phyloP scores from a whole-genome alignment of 2,113 vertebrate genomes.

The Accipiter cooperii region DNA sequence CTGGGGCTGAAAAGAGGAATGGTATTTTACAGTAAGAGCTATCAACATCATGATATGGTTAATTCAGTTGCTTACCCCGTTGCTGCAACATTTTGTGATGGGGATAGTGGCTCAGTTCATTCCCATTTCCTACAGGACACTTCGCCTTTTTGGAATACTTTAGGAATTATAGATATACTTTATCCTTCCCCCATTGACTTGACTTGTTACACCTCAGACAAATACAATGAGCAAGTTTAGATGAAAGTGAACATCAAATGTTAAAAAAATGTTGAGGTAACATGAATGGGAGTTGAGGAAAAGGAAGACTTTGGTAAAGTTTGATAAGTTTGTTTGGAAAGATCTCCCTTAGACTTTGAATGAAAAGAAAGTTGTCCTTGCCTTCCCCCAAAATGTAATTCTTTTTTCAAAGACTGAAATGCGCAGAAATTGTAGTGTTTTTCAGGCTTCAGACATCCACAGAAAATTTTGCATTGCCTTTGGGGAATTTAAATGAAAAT shows the following conservation, averaged over 20 bases:
- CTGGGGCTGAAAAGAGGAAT: neutral
- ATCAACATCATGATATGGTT: neutral
- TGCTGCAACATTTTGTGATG: neutral
- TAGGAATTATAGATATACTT: neutral
- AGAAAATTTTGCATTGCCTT: neutral
- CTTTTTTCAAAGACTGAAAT: neutral
- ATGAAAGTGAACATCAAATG: neutral
- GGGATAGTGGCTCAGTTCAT: neutral
- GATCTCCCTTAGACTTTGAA: neutral
- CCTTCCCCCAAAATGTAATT: neutral
- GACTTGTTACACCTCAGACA: neutral
- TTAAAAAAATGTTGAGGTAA: neutral
- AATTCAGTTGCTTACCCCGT: neutral
- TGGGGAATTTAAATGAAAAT: neutral
- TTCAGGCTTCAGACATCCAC: neutral
- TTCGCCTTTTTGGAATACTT: neutral
- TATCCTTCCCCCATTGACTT: neutral
- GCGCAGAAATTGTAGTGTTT: rapidly evolving
- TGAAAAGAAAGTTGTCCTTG: neutral
- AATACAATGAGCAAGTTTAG: rapidly evolving
- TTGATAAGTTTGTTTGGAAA: neutral
- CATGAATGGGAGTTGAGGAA: neutral
- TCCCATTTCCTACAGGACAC: neutral
- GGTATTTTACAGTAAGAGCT: neutral
- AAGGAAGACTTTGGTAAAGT: neutral